phyloP scores from a whole-genome alignment of 2,888 invertebrate genomes.

The Acronicta alni region DNA sequence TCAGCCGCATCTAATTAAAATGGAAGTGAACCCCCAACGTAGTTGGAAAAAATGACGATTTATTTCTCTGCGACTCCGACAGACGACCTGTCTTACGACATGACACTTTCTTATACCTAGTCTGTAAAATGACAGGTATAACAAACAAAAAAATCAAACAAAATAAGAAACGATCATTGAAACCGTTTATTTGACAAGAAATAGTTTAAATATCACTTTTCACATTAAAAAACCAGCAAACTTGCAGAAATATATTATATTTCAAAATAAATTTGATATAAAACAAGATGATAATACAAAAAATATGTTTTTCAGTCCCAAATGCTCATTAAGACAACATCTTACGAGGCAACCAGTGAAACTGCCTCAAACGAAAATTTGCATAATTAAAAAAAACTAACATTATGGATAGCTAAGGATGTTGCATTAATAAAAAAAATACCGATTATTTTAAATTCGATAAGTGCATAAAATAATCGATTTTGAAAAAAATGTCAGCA shows the following conservation, averaged over 20 bases:
- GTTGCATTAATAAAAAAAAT: neutral
- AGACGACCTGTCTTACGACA: too few relatives aligned
- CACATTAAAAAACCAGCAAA: conserved; percentile 68
- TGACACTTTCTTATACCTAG: too few relatives aligned
- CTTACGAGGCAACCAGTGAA: neutral
- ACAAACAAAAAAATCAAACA: conserved; percentile 51
- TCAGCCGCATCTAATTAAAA: too few relatives aligned
- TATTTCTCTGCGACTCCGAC: too few relatives aligned
- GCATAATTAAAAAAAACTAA: neutral
- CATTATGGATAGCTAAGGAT: too few relatives aligned
- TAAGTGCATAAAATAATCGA: neutral
- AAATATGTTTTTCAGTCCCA: conserved; percentile 12
- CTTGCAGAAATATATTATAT: conserved; percentile 54
- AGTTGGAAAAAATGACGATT: too few relatives aligned
- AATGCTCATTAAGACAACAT: conserved; percentile 8
- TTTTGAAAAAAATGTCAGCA: neutral
- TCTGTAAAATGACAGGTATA: neutral
- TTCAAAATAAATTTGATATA: conserved; percentile 39
- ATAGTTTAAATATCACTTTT: conserved; percentile 80
- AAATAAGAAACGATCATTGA: conserved; percentile 68
- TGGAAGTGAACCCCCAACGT: too few relatives aligned
- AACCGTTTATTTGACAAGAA: conserved; percentile 82
- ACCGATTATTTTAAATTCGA: neutral
- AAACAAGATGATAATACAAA: conserved; percentile 29
- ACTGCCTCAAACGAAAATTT: too few relatives aligned